Evolutionary conservation across 2,113 vertebrate species (phyloP).

Genomic region (Panurus biarmicus): DNA sequence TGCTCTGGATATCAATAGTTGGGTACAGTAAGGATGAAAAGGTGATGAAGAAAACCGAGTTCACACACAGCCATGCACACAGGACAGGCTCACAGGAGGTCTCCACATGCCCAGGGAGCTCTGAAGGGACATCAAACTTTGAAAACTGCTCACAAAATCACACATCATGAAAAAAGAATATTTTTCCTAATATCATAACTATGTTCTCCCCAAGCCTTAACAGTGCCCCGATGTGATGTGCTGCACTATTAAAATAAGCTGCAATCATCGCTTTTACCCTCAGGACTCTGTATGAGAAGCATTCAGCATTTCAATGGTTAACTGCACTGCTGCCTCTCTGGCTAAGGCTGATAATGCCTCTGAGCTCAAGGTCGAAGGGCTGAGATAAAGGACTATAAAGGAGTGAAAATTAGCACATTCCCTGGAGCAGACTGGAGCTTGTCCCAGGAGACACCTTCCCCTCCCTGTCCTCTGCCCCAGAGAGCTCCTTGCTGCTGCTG

Average conservation of each 20-base stretch:
- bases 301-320: conserved; percentile 34
- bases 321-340: conserved; percentile 2
- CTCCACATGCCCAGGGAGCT: background rate
- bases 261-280: background rate
- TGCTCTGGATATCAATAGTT: background rate
- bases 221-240: background rate
- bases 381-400: conserved; percentile 54
- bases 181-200: background rate
- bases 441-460: background rate
- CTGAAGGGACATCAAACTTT: background rate
- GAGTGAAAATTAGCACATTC: conserved; percentile 64
- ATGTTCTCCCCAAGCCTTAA: background rate
- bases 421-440: conserved; percentile 37
- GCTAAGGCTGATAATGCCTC: conserved; percentile 7
- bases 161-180: background rate
- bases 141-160: background rate
- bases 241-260: background rate
- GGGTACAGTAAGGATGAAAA: background rate
- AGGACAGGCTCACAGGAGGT: background rate
- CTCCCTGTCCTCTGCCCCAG: conserved; percentile 50
- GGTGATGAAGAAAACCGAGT: background rate
- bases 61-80: background rate
- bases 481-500: conserved; percentile 52
- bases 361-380: conserved; percentile 59
- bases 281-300: background rate